Percentiles rank a stretch among this genome's conserved stretches.
Evolutionary conservation across 1,140 invertebrate genomes (phyloP).

Genomic region (Trigoniulus corallinus): DNA sequence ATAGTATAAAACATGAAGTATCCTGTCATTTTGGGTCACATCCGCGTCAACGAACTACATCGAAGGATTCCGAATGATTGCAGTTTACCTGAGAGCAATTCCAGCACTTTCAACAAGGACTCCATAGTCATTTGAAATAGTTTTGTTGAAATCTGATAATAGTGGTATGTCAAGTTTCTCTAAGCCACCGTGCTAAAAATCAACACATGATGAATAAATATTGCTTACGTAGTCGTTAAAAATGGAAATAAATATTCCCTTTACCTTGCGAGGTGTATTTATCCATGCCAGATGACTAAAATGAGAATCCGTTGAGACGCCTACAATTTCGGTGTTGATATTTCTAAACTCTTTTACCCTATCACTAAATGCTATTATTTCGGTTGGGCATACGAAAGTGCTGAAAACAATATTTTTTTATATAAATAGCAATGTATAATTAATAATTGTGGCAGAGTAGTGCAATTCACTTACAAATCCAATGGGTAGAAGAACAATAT

Average conservation of each 20-base stretch:
- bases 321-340: constrained; percentile 53
- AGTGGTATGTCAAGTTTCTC: constrained; percentile 80
- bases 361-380: constrained; percentile 74
- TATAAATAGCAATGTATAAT: not conserved
- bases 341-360: constrained; percentile 49
- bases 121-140: constrained; percentile 69
- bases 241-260: constrained; percentile 13
- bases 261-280: constrained; percentile 32
- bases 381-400: constrained; percentile 84
- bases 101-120: constrained; percentile 71
- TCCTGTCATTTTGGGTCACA: constrained; percentile 71
- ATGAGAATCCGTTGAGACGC: constrained; percentile 69
- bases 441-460: constrained; percentile 29
- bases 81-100: constrained; percentile 49
- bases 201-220: constrained; percentile 10
- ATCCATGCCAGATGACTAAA: constrained; percentile 75
- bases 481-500: constrained; percentile 46
- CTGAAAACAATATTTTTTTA: constrained; percentile 23
- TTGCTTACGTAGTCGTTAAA: not conserved
- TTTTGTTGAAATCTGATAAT: constrained; percentile 78
- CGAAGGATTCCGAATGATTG: constrained; percentile 23
- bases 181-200: constrained; percentile 63
- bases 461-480: constrained; percentile 37
- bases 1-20: constrained; percentile 71
- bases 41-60: constrained; percentile 84